A percentile compares a stretch with the other conserved stretches of the same genome.
Conservation (phyloP, 2,797 vertebrate genomes). For the Limosa lapponica region DNA sequence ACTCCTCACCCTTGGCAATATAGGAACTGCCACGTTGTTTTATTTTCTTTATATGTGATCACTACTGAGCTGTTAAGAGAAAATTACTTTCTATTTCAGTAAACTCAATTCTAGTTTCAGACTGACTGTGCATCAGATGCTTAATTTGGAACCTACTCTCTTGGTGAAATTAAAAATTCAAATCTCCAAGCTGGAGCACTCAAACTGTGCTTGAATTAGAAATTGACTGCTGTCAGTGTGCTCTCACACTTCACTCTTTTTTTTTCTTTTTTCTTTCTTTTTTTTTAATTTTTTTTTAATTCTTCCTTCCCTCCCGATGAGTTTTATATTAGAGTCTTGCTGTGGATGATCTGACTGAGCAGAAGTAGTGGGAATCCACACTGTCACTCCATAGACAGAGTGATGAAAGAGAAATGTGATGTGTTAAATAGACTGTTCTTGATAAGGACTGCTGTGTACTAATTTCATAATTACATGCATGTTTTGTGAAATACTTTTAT, state of each 20-base stretch:
- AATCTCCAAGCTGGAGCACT: slow-evolving; percentile 63
- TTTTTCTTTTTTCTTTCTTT: not conserved
- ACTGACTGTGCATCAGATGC: slow-evolving; percentile 66
- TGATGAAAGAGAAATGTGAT: slow-evolving; percentile 55
- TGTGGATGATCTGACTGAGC: slow-evolving; percentile 61
- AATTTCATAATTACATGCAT: not conserved
- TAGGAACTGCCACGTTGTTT: slow-evolving; percentile 52
- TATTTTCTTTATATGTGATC: slow-evolving; percentile 53
- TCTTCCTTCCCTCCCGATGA: not conserved
- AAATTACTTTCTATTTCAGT: slow-evolving; percentile 73
- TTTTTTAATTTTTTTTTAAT: not conserved
- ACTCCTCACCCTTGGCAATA: slow-evolving; percentile 25
- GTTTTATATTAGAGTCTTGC: slow-evolving; percentile 42
- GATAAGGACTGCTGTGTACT: slow-evolving; percentile 16
- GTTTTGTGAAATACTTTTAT: not conserved
- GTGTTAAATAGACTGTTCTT: slow-evolving; percentile 51
- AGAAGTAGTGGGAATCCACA: slow-evolving; percentile 53
- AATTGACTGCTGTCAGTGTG: slow-evolving; percentile 71
- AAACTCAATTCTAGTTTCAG: slow-evolving; percentile 67
- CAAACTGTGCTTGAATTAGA: slow-evolving; percentile 72
- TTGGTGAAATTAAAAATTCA: slow-evolving; percentile 74
- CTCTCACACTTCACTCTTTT: slow-evolving; percentile 39
- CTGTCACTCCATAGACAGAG: slow-evolving; percentile 54
- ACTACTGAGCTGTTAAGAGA: slow-evolving; percentile 58
- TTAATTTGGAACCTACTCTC: slow-evolving; percentile 70